Conservation (phyloP, 2,888 invertebrate genomes). For the Pilophorus perplexus region DNA sequence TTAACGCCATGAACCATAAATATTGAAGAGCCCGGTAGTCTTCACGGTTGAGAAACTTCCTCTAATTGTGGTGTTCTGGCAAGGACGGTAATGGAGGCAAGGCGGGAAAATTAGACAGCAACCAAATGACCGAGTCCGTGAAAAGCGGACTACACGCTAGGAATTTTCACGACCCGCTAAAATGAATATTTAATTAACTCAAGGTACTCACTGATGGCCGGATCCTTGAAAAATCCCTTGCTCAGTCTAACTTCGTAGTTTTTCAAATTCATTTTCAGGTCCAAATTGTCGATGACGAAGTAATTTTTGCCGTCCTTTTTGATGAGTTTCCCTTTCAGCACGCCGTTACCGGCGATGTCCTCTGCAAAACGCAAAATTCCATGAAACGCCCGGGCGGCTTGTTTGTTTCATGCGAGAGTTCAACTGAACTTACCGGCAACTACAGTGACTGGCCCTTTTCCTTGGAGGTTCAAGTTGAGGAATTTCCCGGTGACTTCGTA, state of each 20-base stretch:
- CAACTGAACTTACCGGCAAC: slow-evolving; percentile 58
- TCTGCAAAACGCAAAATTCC: slow-evolving; percentile 50
- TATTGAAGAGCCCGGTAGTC: too few relatives aligned
- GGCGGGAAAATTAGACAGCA: too few relatives aligned
- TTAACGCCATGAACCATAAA: too few relatives aligned
- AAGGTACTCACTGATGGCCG: background rate
- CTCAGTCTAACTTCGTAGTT: slow-evolving; percentile 11
- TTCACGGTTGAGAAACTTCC: too few relatives aligned
- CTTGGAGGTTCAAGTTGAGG: slow-evolving; percentile 58
- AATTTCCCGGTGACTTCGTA: slow-evolving; percentile 60
- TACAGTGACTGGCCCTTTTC: slow-evolving; percentile 60
- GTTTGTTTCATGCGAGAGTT: too few relatives aligned
- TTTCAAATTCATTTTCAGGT: slow-evolving; percentile 56
- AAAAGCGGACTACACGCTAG: background rate
- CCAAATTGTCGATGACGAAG: slow-evolving; percentile 58
- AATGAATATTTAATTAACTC: too few relatives aligned
- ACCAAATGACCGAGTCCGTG: background rate
- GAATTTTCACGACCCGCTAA: too few relatives aligned
- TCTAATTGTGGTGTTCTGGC: too few relatives aligned
- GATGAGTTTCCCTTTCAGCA: slow-evolving; percentile 54
- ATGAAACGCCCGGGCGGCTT: too few relatives aligned
- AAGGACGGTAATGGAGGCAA: too few relatives aligned
- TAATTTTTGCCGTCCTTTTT: slow-evolving; percentile 55
- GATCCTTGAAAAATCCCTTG: slow-evolving; percentile 15
- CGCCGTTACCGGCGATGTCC: slow-evolving; percentile 56